These are phyloP conservation scores for Brachypterus glaber DNA, from an alignment of 2,888 invertebrate species.

Conservation along the genomic window DNA sequence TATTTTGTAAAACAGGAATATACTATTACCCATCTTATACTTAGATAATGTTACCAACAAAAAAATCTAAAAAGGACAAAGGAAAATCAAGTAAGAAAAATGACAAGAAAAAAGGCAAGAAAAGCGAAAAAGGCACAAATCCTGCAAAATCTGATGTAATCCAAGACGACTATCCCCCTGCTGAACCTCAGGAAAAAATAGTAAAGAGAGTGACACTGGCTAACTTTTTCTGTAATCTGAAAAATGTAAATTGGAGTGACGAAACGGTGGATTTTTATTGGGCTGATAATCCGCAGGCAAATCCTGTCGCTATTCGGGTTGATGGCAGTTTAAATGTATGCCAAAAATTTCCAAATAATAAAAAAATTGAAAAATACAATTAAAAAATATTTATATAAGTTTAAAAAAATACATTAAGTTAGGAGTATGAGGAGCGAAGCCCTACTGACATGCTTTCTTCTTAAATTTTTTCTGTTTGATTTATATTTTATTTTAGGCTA, in stretches of 20 bases:
- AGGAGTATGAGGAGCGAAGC: too few species aligned
- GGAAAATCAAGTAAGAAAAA: conserved; percentile 14
- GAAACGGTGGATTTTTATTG: conserved; percentile 47
- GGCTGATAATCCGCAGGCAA: conserved; percentile 40
- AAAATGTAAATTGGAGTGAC: conserved; percentile 47
- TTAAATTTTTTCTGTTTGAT: too few species aligned
- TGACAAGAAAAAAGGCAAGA: conserved; percentile 11
- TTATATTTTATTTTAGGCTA: too few species aligned
- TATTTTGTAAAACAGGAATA: too few species aligned
- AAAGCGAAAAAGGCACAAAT: conserved; percentile 14
- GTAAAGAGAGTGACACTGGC: conserved; percentile 39
- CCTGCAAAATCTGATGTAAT: conserved; percentile 10
- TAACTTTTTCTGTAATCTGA: conserved; percentile 43
- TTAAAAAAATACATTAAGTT: too few species aligned
- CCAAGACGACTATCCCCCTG: neutral
- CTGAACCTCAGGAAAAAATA: conserved; percentile 25
- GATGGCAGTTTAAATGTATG: conserved; percentile 33
- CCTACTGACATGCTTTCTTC: too few species aligned
- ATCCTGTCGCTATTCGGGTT: conserved; percentile 30
- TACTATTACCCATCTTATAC: too few species aligned
- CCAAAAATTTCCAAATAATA: conserved; percentile 10
- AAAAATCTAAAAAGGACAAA: conserved; percentile 15
- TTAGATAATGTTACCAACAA: too few species aligned
- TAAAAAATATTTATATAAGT: too few species aligned
- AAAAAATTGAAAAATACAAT: conserved; percentile 7